phyloP scores from a whole-genome alignment of 1,140 invertebrate species.

The Apolygus lucorum region DNA sequence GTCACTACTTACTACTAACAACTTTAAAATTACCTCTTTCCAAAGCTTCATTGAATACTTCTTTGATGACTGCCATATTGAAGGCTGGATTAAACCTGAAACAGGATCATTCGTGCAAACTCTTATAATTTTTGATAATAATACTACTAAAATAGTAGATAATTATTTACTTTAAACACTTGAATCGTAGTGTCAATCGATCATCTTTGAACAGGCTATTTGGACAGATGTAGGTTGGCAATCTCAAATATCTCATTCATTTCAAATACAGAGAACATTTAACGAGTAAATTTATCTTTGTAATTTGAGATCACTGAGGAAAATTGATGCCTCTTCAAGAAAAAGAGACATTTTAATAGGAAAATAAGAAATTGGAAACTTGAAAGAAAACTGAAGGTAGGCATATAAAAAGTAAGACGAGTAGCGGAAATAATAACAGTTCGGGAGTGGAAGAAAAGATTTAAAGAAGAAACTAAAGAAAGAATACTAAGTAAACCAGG shows the following conservation, averaged over 20 bases:
- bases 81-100: constrained; percentile 78
- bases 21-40: constrained; percentile 66
- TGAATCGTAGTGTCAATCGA: background rate
- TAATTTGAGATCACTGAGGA: too few species aligned
- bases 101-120: background rate
- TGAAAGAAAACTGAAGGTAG: too few species aligned
- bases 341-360: too few species aligned
- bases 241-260: background rate
- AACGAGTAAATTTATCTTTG: background rate
- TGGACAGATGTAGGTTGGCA: background rate
- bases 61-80: constrained; percentile 84
- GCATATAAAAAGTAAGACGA: too few species aligned
- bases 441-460: too few species aligned
- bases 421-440: too few species aligned
- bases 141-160: background rate
- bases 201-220: background rate
- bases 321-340: too few species aligned
- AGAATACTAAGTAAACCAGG: too few species aligned
- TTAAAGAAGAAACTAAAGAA: too few species aligned
- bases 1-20: too few species aligned
- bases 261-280: background rate
- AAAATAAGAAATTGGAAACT: too few species aligned
- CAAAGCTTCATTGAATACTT: constrained; percentile 86
- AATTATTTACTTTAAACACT: background rate
- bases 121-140: background rate